Conservation (phyloP, 1,140 invertebrate genomes). For the Paraescarpia echinospica region DNA sequence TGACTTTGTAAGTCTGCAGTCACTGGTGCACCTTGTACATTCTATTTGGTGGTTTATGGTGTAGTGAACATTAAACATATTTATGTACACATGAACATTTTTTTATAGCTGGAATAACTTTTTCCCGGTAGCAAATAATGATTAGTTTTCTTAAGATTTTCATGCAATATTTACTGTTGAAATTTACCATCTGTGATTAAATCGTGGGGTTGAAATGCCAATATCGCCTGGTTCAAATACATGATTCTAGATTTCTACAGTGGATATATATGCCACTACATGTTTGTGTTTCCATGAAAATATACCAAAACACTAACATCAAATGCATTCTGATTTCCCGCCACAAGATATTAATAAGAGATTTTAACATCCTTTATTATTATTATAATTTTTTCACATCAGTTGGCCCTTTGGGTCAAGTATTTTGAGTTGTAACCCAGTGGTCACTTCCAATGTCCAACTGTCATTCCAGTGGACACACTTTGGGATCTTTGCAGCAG, state of each 20-base stretch:
- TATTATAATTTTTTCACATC: background rate
- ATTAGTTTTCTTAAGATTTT: background rate
- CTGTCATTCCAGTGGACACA: constrained; percentile 34
- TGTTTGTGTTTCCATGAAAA: background rate
- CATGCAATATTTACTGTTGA: background rate
- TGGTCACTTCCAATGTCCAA: background rate
- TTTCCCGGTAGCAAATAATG: background rate
- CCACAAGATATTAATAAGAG: background rate
- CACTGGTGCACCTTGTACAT: background rate
- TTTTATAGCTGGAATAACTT: background rate
- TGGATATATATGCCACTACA: background rate
- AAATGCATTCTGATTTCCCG: background rate
- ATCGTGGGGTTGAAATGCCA: background rate
- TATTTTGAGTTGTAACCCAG: background rate
- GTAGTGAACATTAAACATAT: background rate
- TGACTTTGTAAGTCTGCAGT: background rate
- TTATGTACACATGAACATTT: background rate
- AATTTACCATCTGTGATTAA: background rate
- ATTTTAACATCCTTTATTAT: background rate
- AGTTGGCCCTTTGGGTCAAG: background rate
- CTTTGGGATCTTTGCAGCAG: constrained; percentile 62
- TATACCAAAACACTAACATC: background rate
- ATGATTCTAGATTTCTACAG: background rate
- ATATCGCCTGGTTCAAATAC: background rate
- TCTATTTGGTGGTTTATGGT: background rate